Base-by-base conservation (phyloP, 2,113 vertebrate genomes). In the Okapia johnstoni region DNA sequence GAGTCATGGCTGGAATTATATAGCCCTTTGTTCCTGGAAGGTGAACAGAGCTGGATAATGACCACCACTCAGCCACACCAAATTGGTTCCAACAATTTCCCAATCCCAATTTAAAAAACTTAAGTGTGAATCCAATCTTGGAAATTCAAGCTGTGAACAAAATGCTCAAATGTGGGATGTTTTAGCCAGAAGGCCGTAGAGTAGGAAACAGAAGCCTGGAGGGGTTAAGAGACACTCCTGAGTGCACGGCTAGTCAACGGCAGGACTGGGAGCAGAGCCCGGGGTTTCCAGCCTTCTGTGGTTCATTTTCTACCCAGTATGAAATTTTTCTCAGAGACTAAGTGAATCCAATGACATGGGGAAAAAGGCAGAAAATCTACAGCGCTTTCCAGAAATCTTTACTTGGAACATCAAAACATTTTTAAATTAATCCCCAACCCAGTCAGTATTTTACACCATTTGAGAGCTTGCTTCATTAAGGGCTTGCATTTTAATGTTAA, bases 241-340 rank as follows among this genome's bases (percentile, higher is more conserved):
- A 40, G 46, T 23, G 15, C 16, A 3, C 5, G 36, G 93, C 54
- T 19, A 6, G 33, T 5, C 2, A 36, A 28, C 0, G 0, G 11
- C 19, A 52, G 26, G 26, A 2, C 57, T 40, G 19, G 16, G 33
- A 43, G 7, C 0, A 23, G 40, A 30, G 60, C 13, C 16, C 3
- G 1, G 52, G 43, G 30, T 4, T 13, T 61, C 36, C 21, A 26
- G 4, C 52, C 10, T 84, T 36, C 28, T 0, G 23, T 0, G 3
- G 26, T 33, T 17, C 46, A n/a, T 26, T 91, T 80, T 17, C 73
- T n/a, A 76, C 33, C 13, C 4, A n/a, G 15, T 2, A 14, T 1
- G 66, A 23, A 63, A 33, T 19, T 91, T 83, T 89, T 61, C 91
- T 83, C 28, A 52, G 81, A 50, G 66, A 21, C n/a, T 0, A 52